Evolutionary conservation across 1,140 invertebrate species (phyloP).

Genomic region (Phymorhynchus buccinoides): DNA sequence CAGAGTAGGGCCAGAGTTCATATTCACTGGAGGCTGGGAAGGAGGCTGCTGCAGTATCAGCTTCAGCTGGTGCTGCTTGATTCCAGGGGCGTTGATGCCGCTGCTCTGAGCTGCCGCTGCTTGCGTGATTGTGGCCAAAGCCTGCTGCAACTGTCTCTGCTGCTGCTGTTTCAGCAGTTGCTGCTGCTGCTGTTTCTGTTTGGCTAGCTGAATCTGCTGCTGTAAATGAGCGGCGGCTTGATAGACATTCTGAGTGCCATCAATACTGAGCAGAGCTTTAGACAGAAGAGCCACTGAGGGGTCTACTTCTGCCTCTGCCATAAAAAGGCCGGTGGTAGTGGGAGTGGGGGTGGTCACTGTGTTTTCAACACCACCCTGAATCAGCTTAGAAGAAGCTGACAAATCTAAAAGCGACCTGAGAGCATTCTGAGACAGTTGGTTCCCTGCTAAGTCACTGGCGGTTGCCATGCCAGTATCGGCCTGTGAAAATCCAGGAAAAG

Average conservation of each 20-base stretch:
- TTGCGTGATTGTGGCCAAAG: slow-evolving; percentile 18
- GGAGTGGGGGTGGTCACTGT: background rate
- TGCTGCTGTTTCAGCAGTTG: slow-evolving; percentile 45
- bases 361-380: background rate
- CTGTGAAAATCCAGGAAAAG: slow-evolving; percentile 42
- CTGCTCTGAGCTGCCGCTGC: slow-evolving; percentile 19
- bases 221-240: slow-evolving; percentile 36
- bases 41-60: slow-evolving; percentile 59
- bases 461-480: slow-evolving; percentile 37
- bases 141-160: slow-evolving; percentile 53
- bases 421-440: slow-evolving; percentile 31
- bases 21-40: slow-evolving; percentile 34
- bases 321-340: background rate
- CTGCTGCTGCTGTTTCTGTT: slow-evolving; percentile 37
- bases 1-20: slow-evolving; percentile 27
- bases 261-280: background rate
- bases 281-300: slow-evolving; percentile 19
- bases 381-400: slow-evolving; percentile 1
- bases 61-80: slow-evolving; percentile 61
- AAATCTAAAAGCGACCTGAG: slow-evolving; percentile 28
- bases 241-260: background rate
- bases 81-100: background rate
- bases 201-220: slow-evolving; percentile 48
- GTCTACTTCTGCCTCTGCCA: slow-evolving; percentile 29
- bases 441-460: slow-evolving; percentile 34